Conservation (phyloP, 2,797 vertebrate genomes). For the Lithobates sylvaticus region DNA sequence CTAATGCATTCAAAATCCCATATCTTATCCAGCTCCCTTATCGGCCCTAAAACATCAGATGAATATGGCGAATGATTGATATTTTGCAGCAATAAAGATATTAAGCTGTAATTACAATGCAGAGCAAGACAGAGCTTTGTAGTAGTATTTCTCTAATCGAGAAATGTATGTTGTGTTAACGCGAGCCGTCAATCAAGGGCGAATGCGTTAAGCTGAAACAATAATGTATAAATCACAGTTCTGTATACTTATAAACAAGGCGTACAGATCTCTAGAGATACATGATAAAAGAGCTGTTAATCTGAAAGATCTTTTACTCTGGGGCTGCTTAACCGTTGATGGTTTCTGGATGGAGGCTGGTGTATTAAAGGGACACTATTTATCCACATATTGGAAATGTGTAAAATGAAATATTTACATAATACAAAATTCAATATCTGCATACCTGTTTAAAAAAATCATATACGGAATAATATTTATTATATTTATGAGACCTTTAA, state of each 20-base stretch:
- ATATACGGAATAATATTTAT: too few species aligned
- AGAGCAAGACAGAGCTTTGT: neutral
- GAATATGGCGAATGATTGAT: neutral
- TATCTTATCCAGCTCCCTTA: too few species aligned
- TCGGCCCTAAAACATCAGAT: neutral
- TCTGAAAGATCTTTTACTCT: neutral
- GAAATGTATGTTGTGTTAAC: neutral
- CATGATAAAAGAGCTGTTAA: constrained; percentile 22
- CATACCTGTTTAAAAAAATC: too few species aligned
- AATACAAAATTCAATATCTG: too few species aligned
- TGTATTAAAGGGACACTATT: neutral
- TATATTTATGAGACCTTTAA: too few species aligned
- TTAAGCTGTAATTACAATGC: neutral
- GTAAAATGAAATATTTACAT: too few species aligned
- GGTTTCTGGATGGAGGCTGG: neutral
- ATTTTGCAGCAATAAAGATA: neutral
- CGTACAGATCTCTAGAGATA: neutral
- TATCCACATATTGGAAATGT: too few species aligned
- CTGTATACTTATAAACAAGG: constrained; percentile 15
- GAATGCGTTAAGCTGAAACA: neutral
- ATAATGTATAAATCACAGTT: constrained; percentile 17
- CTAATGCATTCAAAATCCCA: too few species aligned
- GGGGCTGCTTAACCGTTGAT: too few species aligned
- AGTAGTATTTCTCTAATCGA: neutral
- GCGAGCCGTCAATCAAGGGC: constrained; percentile 9